Evolutionary conservation across 2,113 vertebrate genomes (phyloP), one percentile per base, ranked within the genome.

Genomic region (Cavia aperea): DNA sequence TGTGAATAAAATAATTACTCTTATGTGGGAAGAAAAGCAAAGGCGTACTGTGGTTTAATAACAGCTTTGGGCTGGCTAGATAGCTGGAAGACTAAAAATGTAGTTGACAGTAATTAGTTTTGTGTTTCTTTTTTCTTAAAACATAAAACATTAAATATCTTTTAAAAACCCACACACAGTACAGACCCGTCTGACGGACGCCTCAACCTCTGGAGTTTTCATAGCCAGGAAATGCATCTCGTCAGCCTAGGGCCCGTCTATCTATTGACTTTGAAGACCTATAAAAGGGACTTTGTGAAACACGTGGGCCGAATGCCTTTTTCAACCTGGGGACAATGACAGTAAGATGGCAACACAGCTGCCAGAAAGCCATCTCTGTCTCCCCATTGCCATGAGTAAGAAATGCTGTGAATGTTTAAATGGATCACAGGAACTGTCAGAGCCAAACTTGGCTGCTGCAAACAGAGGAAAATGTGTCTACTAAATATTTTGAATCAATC

Each of bases 91-190:
- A 96, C 92, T 95, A 97, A 91, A 96, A 95, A 90, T 86, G 88
- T 31, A 88, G 95, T 97, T 97, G 97, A 97, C 94, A 95, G 96
- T 97, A 97, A 98, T 98, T 96, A 97, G 93, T 94, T 97, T 97
- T 96, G 93, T 96, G 96, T 95, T 84, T 91, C 88, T 93, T 96
- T 97, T 95, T 96, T 97, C 66, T 89, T 88, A 90, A 92, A 95
- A 79, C 29, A n/a, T 88, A 91, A 95, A 92, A 94, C 90, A 66
- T 96, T 97, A 97, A 97, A 95, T 93, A 96, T 94, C 86, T 95
- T 91, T 88, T 31, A 94, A 96, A 97, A 94, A 19, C 33, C 21
- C n/a, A 62, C 33, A 56, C 91, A 95, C 68, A 96, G 54, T 89
- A 96, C 85, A 94, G 96, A 96, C 49, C 73, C 21, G 92, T 93